Evolutionary conservation across 1,140 invertebrate species (phyloP), one percentile per base, ranked within the genome.

Genomic region (Drosophila leontia): DNA sequence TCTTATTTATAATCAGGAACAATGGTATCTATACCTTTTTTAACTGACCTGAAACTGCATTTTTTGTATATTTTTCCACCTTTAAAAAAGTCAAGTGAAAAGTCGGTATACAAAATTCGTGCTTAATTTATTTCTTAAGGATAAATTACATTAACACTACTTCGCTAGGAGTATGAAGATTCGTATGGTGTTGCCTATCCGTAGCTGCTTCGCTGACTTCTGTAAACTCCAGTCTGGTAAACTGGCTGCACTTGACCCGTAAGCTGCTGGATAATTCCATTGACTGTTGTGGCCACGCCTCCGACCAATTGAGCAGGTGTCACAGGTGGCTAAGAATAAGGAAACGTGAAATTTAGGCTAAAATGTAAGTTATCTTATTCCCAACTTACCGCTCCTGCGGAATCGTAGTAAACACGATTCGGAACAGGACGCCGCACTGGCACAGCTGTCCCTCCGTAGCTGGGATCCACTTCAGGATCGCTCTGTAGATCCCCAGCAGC

Each of bases 211-310:
- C 80, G 67, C 32, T 74, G 61, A 26, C 37, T 42, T 17, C 83
- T 74, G 35, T 83, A 85, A 3, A 55, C 50, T 39, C 83, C 80
- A 3, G 88, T 78, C 61, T 91, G 91, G 65, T 92, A 92, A 41
- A 92, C 91, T 13, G 91, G 91, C 41, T 92, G 91, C 32, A 92
- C 85, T 44, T 92, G 91, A 15, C 91, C 91, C 39, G 91, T 91
- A 7, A 92, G 65, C 44, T 92, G 91, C 55, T 92, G 91, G 32
- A 92, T 92, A 9, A 92, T 91, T 23, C 91, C 91, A 7, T 92
- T 92, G 0, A 92, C 86, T 1, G 91, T 92, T 0, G 88, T 87
- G 11, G 91, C 68, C 13, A 92, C 83, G 23, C 91, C 91, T 7
- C 88, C 91, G 19, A 91, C 60, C 15, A 92, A 65, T 57, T 92